Base-by-base conservation (phyloP, 2,888 invertebrate genomes). In the Cataglyphis cursor region DNA sequence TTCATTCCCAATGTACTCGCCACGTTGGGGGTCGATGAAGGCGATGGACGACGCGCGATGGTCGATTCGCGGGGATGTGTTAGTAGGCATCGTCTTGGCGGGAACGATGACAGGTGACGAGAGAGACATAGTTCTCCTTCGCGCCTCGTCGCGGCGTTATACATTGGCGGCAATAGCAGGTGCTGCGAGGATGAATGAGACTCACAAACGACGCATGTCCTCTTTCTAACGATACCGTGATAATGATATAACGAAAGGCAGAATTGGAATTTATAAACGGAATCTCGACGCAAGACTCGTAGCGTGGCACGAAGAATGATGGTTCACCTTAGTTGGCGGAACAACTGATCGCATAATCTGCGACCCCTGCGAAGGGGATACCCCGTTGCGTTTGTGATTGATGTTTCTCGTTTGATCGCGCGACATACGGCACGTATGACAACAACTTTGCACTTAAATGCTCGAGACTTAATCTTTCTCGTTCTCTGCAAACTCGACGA, bases 61-160 rank as follows among this genome's bases (percentile, higher is more conserved):
- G 51, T 73, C 62, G 81, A 38, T 51, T 81, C 54, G 48, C 51
- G 74, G 24, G 38, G 48, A 73, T 61, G 61, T 59, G 59, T 48
- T 48, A 59, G 73, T 74, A 74, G 74, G 62, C 73, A 51, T 62
- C 28, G 70, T 51, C 74, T 81, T 81, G 81, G 81, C 81, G 81
- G 81, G 81, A 81, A 81, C 74, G 38, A 81, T 74, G 81, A 78
- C 78, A 78, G 78, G 78, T 78, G 78, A 78, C 78, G 78, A 59
- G 78, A 48, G 66, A 70, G 78, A 78, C 70, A 70, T 78, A 70
- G 70, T 35, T 70, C 51, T n/a, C 41, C 31, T 59, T 38, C 9
- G 64, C 44, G 15, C 28, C 41, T 41, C 31, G 18, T n/a, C 57
- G 31, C 18, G 31, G 9, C 57, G 68, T 44, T 31, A 57, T 54